Evolutionary conservation across 1,140 invertebrate genomes (phyloP).

Genomic region (Trialeurodes vaporariorum): DNA sequence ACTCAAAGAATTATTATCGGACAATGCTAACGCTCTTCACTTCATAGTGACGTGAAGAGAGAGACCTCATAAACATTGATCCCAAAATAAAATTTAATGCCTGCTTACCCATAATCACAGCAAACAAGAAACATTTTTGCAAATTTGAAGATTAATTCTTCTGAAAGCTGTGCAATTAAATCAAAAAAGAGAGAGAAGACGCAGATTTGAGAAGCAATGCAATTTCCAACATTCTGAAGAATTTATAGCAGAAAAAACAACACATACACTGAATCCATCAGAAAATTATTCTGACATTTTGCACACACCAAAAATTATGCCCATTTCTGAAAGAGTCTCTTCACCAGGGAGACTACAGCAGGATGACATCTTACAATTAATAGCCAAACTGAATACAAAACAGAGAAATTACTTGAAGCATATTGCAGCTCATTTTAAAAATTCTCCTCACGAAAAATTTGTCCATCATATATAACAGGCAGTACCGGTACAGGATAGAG

Average conservation of each 20-base stretch:
- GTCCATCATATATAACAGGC: background rate
- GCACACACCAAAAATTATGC: too few species aligned
- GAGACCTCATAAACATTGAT: background rate
- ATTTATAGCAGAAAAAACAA: too few species aligned
- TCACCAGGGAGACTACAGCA: too few species aligned
- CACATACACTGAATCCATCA: too few species aligned
- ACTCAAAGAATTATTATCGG: background rate
- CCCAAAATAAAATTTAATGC: background rate
- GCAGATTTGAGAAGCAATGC: too few species aligned
- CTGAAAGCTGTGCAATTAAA: too few species aligned
- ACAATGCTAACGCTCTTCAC: conserved; percentile 4
- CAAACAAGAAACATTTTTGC: background rate
- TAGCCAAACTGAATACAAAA: conserved; percentile 1
- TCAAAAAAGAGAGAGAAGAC: too few species aligned
- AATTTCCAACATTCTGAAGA: too few species aligned
- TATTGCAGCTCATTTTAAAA: background rate
- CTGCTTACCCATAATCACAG: background rate
- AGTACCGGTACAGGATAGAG: background rate
- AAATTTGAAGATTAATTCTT: background rate
- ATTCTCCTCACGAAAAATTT: background rate
- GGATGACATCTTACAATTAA: too few species aligned
- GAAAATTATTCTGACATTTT: too few species aligned
- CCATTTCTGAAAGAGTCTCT: too few species aligned
- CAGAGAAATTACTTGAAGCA: background rate
- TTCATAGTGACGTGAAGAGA: conserved; percentile 5